Evolutionary conservation across 2,797 vertebrate species (phyloP).

Genomic region (Neostethus bicornis): DNA sequence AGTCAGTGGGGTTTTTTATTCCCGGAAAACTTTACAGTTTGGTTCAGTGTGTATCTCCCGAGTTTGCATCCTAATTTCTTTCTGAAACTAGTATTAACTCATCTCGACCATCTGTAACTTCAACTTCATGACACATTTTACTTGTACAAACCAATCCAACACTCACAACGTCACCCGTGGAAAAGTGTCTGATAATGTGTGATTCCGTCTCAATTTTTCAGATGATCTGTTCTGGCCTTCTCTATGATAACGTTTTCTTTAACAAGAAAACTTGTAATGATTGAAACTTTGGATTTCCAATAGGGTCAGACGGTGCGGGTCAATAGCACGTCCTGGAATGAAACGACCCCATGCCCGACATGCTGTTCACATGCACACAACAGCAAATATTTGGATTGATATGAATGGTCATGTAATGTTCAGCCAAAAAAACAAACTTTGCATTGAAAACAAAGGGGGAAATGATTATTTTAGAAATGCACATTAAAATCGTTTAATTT

Average conservation of each 20-base stretch:
- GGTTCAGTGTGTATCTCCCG: not conserved
- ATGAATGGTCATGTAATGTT: not conserved
- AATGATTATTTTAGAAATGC: too few species aligned
- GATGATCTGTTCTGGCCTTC: not conserved
- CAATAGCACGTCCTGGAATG: too few species aligned
- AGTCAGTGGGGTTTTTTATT: too few species aligned
- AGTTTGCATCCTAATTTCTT: not conserved
- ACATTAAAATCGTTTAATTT: too few species aligned
- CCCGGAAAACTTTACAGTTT: too few species aligned
- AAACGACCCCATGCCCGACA: not conserved
- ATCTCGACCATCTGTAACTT: conserved; percentile 5
- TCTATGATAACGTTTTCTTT: not conserved
- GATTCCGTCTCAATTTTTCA: not conserved
- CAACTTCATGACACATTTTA: not conserved
- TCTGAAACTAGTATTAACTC: conserved; percentile 10
- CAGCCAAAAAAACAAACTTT: too few species aligned
- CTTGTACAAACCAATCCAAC: conserved; percentile 4
- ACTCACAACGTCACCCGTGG: not conserved
- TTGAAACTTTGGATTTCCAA: not conserved
- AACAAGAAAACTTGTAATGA: not conserved
- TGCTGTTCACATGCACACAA: not conserved
- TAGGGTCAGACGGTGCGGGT: not conserved
- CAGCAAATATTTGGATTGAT: not conserved
- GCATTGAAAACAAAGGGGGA: too few species aligned
- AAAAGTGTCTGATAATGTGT: conserved; percentile 6